Conservation (phyloP, 2,888 invertebrate species). For the Eristalis intricaria region DNA sequence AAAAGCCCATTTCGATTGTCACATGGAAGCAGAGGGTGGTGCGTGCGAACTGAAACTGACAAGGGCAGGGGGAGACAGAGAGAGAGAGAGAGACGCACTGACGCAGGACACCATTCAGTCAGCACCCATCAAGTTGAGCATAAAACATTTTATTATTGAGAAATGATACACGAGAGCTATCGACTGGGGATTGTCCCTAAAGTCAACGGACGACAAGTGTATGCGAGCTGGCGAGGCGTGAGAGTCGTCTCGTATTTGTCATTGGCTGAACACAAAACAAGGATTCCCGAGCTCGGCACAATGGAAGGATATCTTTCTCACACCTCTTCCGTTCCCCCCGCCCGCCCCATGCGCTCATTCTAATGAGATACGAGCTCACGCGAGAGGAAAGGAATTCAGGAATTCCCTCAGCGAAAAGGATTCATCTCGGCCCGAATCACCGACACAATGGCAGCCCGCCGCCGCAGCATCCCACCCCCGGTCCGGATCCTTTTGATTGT, state of each 20-base stretch:
- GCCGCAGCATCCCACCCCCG: neutral
- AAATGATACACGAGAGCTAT: slow-evolving; percentile 45
- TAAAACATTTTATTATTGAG: slow-evolving; percentile 64
- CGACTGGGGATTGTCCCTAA: neutral
- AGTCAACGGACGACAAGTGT: slow-evolving; percentile 49
- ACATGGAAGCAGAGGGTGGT: slow-evolving; percentile 52
- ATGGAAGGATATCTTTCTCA: slow-evolving; percentile 43
- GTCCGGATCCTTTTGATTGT: slow-evolving; percentile 62
- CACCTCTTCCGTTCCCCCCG: neutral
- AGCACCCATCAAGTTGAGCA: slow-evolving; percentile 59
- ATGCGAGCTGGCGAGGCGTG: slow-evolving; percentile 27
- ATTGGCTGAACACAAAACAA: slow-evolving; percentile 65
- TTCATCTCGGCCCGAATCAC: slow-evolving; percentile 60
- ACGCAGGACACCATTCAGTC: slow-evolving; percentile 18
- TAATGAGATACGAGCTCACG: slow-evolving; percentile 55
- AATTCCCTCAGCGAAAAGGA: slow-evolving; percentile 53
- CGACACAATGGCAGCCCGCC: slow-evolving; percentile 48
- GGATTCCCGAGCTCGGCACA: slow-evolving; percentile 26
- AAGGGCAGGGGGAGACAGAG: too few relatives aligned
- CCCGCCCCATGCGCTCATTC: slow-evolving; percentile 35
- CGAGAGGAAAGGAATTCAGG: neutral
- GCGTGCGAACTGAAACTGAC: slow-evolving; percentile 42
- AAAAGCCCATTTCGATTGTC: slow-evolving; percentile 71
- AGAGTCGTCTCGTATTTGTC: slow-evolving; percentile 54
- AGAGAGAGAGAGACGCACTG: neutral